Conservation (phyloP, 2,797 vertebrate genomes). For the Platyrinchus mystaceus region DNA sequence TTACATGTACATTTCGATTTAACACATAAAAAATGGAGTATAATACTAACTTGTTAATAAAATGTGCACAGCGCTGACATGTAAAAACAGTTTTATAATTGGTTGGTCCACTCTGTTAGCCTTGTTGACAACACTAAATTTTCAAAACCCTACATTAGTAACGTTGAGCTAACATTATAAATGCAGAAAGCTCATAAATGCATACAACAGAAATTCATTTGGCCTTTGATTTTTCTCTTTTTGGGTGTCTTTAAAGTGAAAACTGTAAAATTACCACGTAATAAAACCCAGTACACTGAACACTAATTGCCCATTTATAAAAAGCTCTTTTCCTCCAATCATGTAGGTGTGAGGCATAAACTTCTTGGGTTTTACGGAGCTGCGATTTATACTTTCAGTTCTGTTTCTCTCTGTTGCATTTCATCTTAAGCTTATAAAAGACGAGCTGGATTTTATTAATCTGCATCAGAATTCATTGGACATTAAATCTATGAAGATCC, state of each 20-base stretch:
- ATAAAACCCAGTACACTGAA: slow-evolving; percentile 76
- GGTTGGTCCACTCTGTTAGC: slow-evolving; percentile 71
- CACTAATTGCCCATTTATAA: slow-evolving; percentile 76
- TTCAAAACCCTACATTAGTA: slow-evolving; percentile 68
- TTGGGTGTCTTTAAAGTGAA: slow-evolving; percentile 72
- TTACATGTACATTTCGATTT: slow-evolving; percentile 74
- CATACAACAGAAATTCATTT: slow-evolving; percentile 72
- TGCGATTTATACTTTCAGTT: slow-evolving; percentile 58
- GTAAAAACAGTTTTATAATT: slow-evolving; percentile 76
- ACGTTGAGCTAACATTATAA: slow-evolving; percentile 70
- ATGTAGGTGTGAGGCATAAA: slow-evolving; percentile 62
- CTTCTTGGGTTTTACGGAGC: slow-evolving; percentile 65
- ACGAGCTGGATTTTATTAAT: slow-evolving; percentile 69
- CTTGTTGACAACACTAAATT: slow-evolving; percentile 79
- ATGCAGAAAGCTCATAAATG: slow-evolving; percentile 77
- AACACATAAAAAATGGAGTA: slow-evolving; percentile 71
- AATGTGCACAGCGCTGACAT: slow-evolving; percentile 77
- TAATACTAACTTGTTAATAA: slow-evolving; percentile 80
- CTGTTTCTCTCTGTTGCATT: slow-evolving; percentile 51
- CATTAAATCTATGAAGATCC: slow-evolving; percentile 76
- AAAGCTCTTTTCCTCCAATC: slow-evolving; percentile 64
- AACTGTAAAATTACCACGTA: slow-evolving; percentile 82
- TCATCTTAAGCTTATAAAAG: slow-evolving; percentile 64
- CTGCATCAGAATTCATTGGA: slow-evolving; percentile 75
- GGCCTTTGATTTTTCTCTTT: slow-evolving; percentile 64